Conservation (phyloP, 2,113 vertebrate species). For the Petroica traversi region DNA sequence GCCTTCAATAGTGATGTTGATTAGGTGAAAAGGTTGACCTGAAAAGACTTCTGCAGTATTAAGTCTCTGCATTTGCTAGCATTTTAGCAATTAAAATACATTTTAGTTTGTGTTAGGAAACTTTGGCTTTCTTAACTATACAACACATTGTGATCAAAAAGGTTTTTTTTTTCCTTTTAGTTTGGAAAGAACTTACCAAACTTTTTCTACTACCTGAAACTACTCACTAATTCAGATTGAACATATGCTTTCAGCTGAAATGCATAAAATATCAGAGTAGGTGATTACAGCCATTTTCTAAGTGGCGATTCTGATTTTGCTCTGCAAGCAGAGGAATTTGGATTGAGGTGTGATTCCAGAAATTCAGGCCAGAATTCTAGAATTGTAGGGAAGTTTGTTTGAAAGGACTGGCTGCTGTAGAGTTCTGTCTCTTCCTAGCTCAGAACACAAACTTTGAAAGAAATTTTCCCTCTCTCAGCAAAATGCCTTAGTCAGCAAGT, state of each 20-base stretch:
- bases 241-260: not conserved
- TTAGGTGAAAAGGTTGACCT: not conserved
- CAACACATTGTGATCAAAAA: not conserved
- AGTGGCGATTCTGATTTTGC: not conserved
- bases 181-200: not conserved
- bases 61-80: not conserved
- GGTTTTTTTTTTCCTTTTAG: not conserved
- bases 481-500: not conserved
- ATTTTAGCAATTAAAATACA: not conserved
- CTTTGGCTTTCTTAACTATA: not conserved
- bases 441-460: not conserved
- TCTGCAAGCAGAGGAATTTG: rapidly evolving
- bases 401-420: not conserved
- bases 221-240: not conserved
- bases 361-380: not conserved
- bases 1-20: not conserved
- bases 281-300: not conserved
- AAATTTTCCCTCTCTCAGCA: not conserved
- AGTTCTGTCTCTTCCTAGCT: not conserved
- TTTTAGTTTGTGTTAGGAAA: not conserved
- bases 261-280: not conserved
- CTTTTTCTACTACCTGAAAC: not conserved
- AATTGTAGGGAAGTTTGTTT: not conserved
- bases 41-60: not conserved
- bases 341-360: not conserved